Evolutionary conservation across 2,113 vertebrate genomes (phyloP), one percentile per base, ranked within the genome.

Genomic region (Solenodon paradoxus): DNA sequence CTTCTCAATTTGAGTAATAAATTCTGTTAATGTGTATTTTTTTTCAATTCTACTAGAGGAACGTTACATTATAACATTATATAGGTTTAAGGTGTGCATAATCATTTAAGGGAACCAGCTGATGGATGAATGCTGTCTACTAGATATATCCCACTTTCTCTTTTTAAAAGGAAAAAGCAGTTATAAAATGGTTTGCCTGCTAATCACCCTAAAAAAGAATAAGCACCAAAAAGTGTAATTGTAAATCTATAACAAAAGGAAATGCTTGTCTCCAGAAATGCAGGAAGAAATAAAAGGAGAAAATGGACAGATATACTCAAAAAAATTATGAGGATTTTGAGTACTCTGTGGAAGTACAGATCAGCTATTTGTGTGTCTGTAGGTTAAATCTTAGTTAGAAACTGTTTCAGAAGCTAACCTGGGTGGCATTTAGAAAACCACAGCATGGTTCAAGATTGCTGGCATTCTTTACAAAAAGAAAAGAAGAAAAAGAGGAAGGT

Each of bases 391-490:
- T 83, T 95, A 66, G 69, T 93, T 92, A 90, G 42, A 88, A 95
- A 77, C 57, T 63, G 19, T 71, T 78, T 96, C 81, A 74, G 88
- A 78, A 94, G 40, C 63, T 82, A 96, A 90, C 84, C 66, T 96
- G 92, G 87, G 83, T 94, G 95, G 96, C 81, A 89, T 95, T 93
- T 80, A 95, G 78, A 95, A 94, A 90, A 77, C 79, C 88, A 40
- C 90, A 92, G 81, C 35, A 5, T 91, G 97, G 88, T 95, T 96
- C 78, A 93, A 96, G 93, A 85, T 85, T 91, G 86, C 72, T 94
- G 78, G 90, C 72, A 16, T 95, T 94, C 84, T 95, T 96, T 88
- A 74, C 88, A 92, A 81, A 95, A 90, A 84, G 66, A 79, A 79
- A 96, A 94, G 59, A 57, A 78, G 63, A 90, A 51, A 88, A 83